Base-by-base conservation (phyloP, 2,888 invertebrate genomes). In the Volucella inflata region DNA sequence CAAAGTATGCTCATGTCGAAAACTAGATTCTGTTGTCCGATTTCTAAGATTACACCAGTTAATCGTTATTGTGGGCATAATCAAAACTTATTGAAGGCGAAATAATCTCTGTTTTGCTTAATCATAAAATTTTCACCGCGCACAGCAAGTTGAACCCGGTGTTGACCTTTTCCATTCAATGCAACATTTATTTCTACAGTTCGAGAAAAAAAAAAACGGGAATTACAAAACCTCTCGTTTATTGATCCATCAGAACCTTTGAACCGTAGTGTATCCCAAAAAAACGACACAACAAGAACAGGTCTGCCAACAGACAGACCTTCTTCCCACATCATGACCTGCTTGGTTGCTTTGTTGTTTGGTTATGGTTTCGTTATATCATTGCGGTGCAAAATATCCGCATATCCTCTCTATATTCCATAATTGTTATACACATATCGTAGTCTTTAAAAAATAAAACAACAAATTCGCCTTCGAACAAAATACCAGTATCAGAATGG, bases 391-490 rank as follows among this genome's bases (percentile, higher is more conserved):
- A 21, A 64, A 65, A 60, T 70, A 44, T 76, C 77, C 75, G 71
- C 62, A 72, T 62, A 71, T 70, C 40, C 51, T 30, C 42, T 44
- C 81, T 51, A 67, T 65, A 72, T 79, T 51, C 79, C 67, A 60
- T 67, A 72, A 85, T 77, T 68, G 68, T 77, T 81, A 85, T 85
- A 67, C 85, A 85, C 81, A 81, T 80, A 81, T 84, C 68, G 68
- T 21, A 48, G 48, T 48, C 59, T 76, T 50, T 71, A 16, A 44
- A 30, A 74, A 53, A 53, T 36, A 48, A 65, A 53, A 51, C 50
- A 78, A n/a, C 76, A 67, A 76, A 81, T 60, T 71, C 72, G 59
- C 85, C 62, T 77, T 81, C 81, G 85, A 85, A 81, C 76, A 81
- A 30, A 85, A 81, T 77, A 59, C 72, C 72, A 79, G 65, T 77